Evolutionary conservation across 2,888 invertebrate species (phyloP), one percentile per base, ranked within the genome.

Genomic region (Eudasyphora cyanicolor): DNA sequence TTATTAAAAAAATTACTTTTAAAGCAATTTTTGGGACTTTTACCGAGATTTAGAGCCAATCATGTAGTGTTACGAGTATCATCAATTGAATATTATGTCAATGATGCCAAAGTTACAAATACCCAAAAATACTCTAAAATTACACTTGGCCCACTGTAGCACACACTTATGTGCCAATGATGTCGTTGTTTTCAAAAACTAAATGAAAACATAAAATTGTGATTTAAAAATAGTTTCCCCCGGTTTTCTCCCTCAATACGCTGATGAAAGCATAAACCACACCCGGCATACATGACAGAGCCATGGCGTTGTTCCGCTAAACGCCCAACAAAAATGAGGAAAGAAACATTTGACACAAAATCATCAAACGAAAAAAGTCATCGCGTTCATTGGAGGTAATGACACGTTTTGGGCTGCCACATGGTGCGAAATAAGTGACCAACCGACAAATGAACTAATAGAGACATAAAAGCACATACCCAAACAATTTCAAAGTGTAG

Each of bases 271-370:
- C n/a, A n/a, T n/a, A n/a, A 27, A 32, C 21, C 21, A 54, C 60
- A 60, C 60, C n/a, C 60, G 7, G 29, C 60, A 17, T 10, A 29
- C n/a, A n/a, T 29, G 29, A 29, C 14, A 60, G 60, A 19, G 8
- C 24, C 24, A 57, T 6, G 6, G 24, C 27, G 27, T 24, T 7
- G 14, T 24, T 5, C 0, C 14, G 17, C 60, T 60, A 60, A 67
- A 67, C 12, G 24, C 21, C 67, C 42, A 12, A 32, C n/a, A 67
- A 73, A 81, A 84, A 84, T 84, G 84, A 84, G 84, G 84, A 84
- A 81, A 78, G 77, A 75, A 80, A 80, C 74, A 78, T 78, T 80
- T 81, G 78, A 75, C 80, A 84, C 57, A 80, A 80, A 76, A 78
- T 70, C 80, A 84, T 84, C 83, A 84, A 80, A 74, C 76, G 57